Evolutionary conservation across 2,888 invertebrate genomes (phyloP).

Genomic region (Xanthia togata): DNA sequence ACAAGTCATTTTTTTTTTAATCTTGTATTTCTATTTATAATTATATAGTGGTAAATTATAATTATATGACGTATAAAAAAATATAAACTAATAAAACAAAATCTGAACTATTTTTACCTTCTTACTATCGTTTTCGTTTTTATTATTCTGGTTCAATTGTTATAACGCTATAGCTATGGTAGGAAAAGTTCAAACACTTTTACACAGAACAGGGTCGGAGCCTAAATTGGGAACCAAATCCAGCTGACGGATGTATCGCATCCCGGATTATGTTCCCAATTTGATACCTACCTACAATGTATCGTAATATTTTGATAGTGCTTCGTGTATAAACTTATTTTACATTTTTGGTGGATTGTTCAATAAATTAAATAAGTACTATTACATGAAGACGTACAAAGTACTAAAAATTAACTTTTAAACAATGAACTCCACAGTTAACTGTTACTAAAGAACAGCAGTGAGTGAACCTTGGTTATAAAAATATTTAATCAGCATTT

Average conservation of each 20-base stretch:
- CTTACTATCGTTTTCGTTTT: not conserved
- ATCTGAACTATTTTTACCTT: not conserved
- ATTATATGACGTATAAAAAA: not conserved
- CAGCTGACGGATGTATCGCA: constrained; percentile 38
- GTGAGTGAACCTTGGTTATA: not conserved
- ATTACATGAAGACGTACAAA: not conserved
- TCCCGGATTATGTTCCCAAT: constrained; percentile 35
- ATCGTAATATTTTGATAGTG: constrained; percentile 33
- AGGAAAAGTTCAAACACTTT: constrained; percentile 26
- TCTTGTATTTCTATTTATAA: not conserved
- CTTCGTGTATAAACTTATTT: not conserved
- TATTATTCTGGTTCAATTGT: constrained; percentile 1
- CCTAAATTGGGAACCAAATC: constrained; percentile 48
- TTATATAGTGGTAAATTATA: not conserved
- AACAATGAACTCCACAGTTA: not conserved
- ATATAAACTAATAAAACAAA: not conserved
- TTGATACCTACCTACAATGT: constrained; percentile 30
- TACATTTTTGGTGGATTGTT: not conserved
- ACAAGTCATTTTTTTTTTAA: not conserved
- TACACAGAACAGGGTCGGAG: constrained; percentile 20
- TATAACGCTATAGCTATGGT: not conserved
- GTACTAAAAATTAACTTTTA: not conserved
- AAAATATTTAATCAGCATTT: not conserved
- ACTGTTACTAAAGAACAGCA: not conserved
- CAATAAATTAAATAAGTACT: not conserved